These are phyloP conservation scores for Malurus leucopterus DNA, from an alignment of 2,797 vertebrate genomes.

Conservation along the genomic window DNA sequence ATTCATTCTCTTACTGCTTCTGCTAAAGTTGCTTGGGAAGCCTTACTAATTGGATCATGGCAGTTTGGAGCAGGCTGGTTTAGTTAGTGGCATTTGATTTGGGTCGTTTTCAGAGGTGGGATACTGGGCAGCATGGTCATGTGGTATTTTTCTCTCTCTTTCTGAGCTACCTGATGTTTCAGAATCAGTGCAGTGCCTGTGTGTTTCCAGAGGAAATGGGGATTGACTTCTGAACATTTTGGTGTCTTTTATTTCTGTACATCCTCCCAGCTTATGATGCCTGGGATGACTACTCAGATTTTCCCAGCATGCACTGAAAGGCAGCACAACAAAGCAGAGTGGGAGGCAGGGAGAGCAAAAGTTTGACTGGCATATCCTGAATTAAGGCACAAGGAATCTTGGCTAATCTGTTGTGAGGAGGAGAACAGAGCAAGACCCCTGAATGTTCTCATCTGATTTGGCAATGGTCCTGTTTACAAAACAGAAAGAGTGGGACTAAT, in stretches of 20 bases:
- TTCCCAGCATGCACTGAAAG: background rate
- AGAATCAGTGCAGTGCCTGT: background rate
- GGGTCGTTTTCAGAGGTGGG: background rate
- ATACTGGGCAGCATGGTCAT: background rate
- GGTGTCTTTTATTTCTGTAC: background rate
- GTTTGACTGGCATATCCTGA: background rate
- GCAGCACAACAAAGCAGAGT: background rate
- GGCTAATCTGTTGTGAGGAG: background rate
- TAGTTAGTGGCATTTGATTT: background rate
- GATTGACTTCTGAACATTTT: background rate
- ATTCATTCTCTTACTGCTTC: background rate
- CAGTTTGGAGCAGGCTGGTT: background rate
- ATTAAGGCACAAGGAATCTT: background rate
- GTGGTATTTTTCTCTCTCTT: background rate
- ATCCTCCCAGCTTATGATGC: background rate
- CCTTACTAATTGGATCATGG: background rate
- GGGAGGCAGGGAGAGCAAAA: background rate
- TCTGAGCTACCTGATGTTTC: background rate
- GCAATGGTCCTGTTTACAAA: fast-evolving
- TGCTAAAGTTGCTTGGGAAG: background rate
- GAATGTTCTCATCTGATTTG: background rate
- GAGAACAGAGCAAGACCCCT: background rate
- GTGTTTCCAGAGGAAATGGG: background rate
- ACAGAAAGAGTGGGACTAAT: background rate
- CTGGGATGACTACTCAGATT: background rate